Evolutionary conservation across 2,113 vertebrate species (phyloP), one percentile per base, ranked within the genome.

Genomic region (Colossoma macropomum): DNA sequence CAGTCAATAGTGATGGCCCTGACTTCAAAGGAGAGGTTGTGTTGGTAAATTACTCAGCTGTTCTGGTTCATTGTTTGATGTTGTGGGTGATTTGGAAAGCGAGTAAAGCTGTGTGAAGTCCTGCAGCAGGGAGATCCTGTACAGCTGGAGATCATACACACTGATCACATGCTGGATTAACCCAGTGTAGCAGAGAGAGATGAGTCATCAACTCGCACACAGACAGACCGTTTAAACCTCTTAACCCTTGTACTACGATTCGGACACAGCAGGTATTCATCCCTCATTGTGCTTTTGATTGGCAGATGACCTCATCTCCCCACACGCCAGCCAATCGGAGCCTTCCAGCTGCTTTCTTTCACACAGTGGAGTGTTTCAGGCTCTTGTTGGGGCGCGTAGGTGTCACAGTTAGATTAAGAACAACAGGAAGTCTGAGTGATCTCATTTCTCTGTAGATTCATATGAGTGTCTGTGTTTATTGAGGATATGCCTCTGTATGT

Each of bases 131-230:
- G 59, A 63, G 81, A 83, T 77, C 74, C 38, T 38, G 9, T 60
- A 83, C 50, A 83, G 38, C 66, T 27, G 66, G 59, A 73, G 85
- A 83, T 86, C 68, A 78, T 34, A 63, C 30, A 75, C 63, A 69
- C 65, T n/a, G 63, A 76, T 86, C 81, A 84, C 73, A 48, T 81
- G 60, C 45, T 73, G 85, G 81, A 84, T 84, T 84, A 86, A 50
- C 60, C 17, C 48, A 25, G 21, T 62, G 68, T 72, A 81, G 48
- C n/a, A 83, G n/a, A n/a, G 41, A 71, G 63, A 60, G 56, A 76
- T 83, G 77, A 86, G 72, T 83, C 80, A 83, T 71, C 70, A 25
- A 27, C 68, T 27, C 62, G 41, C 82, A 63, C 75, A 84, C 56
- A 56, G 19, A 69, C 62, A 9, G 59, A 76, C 68, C 28, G 16